Evolutionary conservation across 2,113 vertebrate species (phyloP).

Genomic region (Rattus norvegicus): DNA sequence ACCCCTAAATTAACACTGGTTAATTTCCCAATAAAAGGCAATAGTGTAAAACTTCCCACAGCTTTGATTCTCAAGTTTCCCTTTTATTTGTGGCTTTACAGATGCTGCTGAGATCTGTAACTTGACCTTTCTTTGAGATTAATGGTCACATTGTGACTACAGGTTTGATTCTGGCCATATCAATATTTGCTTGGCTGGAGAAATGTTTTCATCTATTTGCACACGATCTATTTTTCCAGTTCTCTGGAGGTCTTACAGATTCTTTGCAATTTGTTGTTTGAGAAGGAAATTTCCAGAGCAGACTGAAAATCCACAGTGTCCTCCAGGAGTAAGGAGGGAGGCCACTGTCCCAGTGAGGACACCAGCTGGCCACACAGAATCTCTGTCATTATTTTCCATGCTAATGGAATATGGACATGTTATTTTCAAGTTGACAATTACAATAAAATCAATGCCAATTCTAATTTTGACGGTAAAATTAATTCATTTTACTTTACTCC

Average conservation of each 20-base stretch:
- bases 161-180: slow-evolving; percentile 46
- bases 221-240: slow-evolving; percentile 70
- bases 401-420: background rate
- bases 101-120: slow-evolving; percentile 50
- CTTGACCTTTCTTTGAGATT: slow-evolving; percentile 78
- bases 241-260: slow-evolving; percentile 69
- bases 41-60: background rate
- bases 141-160: slow-evolving; percentile 64
- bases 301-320: slow-evolving; percentile 58
- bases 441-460: background rate
- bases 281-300: slow-evolving; percentile 76
- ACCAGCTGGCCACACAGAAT: slow-evolving; percentile 62
- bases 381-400: background rate
- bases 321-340: slow-evolving; percentile 22
- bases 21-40: slow-evolving; percentile 29
- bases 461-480: slow-evolving; percentile 32
- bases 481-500: slow-evolving; percentile 55
- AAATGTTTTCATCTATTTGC: slow-evolving; percentile 76
- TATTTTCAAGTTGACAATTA: slow-evolving; percentile 31
- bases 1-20: background rate
- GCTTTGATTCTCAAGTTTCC: slow-evolving; percentile 31
- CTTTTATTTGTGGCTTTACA: slow-evolving; percentile 13
- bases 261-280: slow-evolving; percentile 69
- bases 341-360: background rate
- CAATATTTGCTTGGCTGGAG: slow-evolving; percentile 78